Percentiles rank a stretch among this genome's conserved stretches.
phyloP scores from a whole-genome alignment of 2,888 invertebrate genomes.

The Colletes collaris region DNA sequence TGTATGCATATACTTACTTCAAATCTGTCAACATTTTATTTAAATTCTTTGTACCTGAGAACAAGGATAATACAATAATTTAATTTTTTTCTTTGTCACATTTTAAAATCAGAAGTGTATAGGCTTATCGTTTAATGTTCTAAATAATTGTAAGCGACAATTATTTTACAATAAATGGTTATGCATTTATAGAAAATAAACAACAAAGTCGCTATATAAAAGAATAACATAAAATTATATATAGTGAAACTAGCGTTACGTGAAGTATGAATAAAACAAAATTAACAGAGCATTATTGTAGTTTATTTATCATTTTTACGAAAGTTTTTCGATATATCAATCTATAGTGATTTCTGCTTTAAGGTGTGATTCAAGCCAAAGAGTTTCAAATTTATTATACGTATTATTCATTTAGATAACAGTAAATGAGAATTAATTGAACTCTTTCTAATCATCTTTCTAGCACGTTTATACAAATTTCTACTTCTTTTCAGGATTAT shows the following conservation, averaged over 20 bases:
- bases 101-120: not conserved
- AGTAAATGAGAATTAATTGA: conserved; percentile 50
- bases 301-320: conserved; percentile 15
- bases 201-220: conserved; percentile 16
- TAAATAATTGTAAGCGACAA: not conserved
- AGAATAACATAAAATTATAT: conserved; percentile 17
- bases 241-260: conserved; percentile 8
- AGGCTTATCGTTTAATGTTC: not conserved
- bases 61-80: conserved; percentile 14
- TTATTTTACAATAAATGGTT: conserved; percentile 16
- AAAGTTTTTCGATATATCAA: conserved; percentile 19
- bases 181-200: conserved; percentile 7
- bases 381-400: conserved; percentile 30
- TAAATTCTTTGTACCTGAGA: conserved; percentile 13
- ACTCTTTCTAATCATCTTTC: conserved; percentile 52
- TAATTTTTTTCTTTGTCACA: not conserved
- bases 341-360: conserved; percentile 2
- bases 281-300: conserved; percentile 7
- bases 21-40: not conserved
- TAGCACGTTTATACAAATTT: conserved; percentile 43
- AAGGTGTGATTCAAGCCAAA: conserved; percentile 9
- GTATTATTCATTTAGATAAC: conserved; percentile 42
- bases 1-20: not conserved
- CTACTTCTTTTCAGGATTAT: conserved; percentile 87
- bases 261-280: conserved; percentile 1